Evolutionary conservation across 2,797 vertebrate species (phyloP), one percentile per base, ranked within the genome.

Genomic region (Nannoperca obscura): DNA sequence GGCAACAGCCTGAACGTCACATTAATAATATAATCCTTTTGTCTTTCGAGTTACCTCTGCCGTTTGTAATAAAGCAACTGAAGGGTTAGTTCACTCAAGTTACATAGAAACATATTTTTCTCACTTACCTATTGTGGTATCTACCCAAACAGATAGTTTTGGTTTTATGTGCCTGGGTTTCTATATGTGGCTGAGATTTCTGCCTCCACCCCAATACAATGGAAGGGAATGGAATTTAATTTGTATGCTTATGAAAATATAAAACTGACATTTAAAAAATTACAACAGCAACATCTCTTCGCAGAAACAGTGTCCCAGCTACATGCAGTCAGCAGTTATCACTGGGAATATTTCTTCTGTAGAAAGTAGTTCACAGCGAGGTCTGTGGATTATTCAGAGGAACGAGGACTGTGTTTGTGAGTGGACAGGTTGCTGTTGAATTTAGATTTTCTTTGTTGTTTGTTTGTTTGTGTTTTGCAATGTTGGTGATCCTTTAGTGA

Each of bases 11-110:
- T 47, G 2, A 42, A 59, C 7, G 7, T 24, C 50, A 57, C 22
- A 54, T 67, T 11, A 55, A 54, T 15, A 24, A 38, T 32, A 19
- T 58, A 24, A 67, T 52, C 55, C 24, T 47, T 71, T 27, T 62
- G 47, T 60, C 3, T 59, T 22, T 44, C 10, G 30, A 27, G 30
- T 22, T 54, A 47, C 8, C 6, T 30, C 20, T 59, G 54, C 30
- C 4, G 6, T 49, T 38, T 27, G 14, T 60, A 62, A 53, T 22
- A 32, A 70, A 55, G 1, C 19, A 36, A 44, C 3, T 57, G 12
- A 79, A 67, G 3, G 52, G 57, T 76, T 32, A 46, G 20, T 50
- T 36, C 27, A 57, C 34, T 8, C 34, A 44, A 44, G 50, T 53
- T 40, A 44, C 7, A 72, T 36, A 32, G 60, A 36, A 34, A 32